These are phyloP conservation scores for Alligator sinensis DNA, from an alignment of 2,113 vertebrate species.

Conservation along the genomic window DNA sequence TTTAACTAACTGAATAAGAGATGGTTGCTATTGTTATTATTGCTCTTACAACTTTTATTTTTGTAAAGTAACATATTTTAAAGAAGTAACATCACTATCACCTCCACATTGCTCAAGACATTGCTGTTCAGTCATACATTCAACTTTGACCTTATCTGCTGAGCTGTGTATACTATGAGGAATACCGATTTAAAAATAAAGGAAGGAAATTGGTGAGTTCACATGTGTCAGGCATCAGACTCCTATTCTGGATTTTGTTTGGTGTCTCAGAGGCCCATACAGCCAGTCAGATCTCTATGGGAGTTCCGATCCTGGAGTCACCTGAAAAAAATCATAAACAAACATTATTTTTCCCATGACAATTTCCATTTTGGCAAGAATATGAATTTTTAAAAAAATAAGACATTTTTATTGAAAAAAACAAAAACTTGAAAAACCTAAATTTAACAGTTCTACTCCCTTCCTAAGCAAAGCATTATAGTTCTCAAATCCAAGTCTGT, in stretches of 20 bases:
- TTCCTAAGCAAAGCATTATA: background rate
- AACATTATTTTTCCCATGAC: background rate
- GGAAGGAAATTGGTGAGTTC: background rate
- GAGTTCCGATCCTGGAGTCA: background rate
- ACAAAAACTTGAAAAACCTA: background rate
- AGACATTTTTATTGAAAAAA: background rate
- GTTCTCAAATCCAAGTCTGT: accelerated
- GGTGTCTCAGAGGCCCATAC: background rate
- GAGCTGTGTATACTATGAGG: background rate
- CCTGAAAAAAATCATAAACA: background rate
- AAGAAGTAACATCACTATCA: background rate
- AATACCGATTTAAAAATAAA: background rate
- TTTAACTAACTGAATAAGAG: background rate
- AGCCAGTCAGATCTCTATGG: background rate
- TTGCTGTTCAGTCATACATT: background rate
- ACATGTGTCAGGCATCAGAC: background rate
- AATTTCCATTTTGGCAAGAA: background rate
- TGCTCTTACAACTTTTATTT: background rate
- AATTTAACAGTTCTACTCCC: background rate
- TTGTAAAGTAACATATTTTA: background rate
- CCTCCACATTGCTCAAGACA: background rate
- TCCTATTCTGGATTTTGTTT: background rate
- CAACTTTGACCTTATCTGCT: background rate
- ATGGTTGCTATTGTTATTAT: background rate
- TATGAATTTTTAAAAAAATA: background rate